These are phyloP conservation scores for Hirtodrosophila cameraria DNA, from an alignment of 2,888 invertebrate genomes.

Conservation along the genomic window DNA sequence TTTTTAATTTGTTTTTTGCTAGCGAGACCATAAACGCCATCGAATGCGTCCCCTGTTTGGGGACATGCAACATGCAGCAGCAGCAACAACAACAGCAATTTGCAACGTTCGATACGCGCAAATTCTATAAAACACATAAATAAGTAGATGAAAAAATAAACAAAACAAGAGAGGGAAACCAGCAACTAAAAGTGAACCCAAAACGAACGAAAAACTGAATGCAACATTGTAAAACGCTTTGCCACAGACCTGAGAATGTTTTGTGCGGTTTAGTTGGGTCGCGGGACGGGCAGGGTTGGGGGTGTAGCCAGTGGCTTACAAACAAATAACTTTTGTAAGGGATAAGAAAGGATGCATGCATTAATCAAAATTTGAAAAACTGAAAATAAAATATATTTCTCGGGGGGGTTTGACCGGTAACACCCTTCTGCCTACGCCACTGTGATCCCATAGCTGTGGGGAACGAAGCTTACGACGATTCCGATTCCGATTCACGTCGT, in stretches of 20 bases:
- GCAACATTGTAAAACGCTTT: conserved; percentile 42
- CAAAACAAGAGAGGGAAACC: conserved; percentile 5
- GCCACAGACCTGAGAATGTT: conserved; percentile 30
- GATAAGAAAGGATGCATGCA: too few species aligned
- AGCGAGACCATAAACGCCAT: conserved; percentile 62
- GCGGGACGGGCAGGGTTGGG: neutral
- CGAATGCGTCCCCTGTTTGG: conserved; percentile 28
- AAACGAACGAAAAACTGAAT: conserved; percentile 24
- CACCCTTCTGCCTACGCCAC: too few species aligned
- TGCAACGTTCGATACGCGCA: conserved; percentile 61
- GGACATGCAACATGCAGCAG: conserved; percentile 61
- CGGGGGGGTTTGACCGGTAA: too few species aligned
- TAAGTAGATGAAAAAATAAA: conserved; percentile 26
- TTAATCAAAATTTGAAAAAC: too few species aligned
- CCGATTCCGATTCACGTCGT: conserved; percentile 47
- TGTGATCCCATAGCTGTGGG: conserved; percentile 16
- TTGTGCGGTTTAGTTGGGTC: neutral
- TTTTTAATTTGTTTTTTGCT: conserved; percentile 37
- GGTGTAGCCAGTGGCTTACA: neutral
- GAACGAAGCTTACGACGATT: conserved; percentile 50
- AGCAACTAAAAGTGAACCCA: conserved; percentile 13
- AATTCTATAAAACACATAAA: conserved; percentile 62
- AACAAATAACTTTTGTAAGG: too few species aligned
- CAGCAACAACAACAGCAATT: conserved; percentile 15
- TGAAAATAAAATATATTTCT: too few species aligned